Percentiles rank a stretch among this genome's conserved stretches.
Conservation (phyloP, 2,797 vertebrate genomes). For the Chanos chanos region DNA sequence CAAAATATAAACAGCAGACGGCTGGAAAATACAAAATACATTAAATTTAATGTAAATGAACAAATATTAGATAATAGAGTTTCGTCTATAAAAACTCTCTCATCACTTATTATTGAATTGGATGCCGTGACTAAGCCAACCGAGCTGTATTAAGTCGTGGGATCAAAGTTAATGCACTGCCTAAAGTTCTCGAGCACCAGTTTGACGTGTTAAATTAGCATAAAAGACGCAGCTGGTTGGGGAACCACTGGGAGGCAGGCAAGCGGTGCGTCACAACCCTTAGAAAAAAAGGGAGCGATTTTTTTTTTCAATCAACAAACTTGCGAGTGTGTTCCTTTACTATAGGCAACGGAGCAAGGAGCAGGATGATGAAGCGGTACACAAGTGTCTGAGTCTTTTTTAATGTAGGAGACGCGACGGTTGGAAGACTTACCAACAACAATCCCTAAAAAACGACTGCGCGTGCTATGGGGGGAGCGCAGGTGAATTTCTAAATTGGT, state of each 20-base stretch:
- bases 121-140: too few species aligned
- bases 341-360: constrained; percentile 60
- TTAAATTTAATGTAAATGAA: too few species aligned
- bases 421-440: constrained; percentile 21
- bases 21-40: too few species aligned
- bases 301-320: constrained; percentile 66
- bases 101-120: too few species aligned
- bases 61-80: too few species aligned
- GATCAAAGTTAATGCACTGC: constrained; percentile 16
- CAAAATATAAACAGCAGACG: too few species aligned
- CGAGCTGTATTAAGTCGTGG: too few species aligned
- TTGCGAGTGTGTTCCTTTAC: constrained; percentile 62
- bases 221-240: constrained; percentile 70
- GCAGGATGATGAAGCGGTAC: constrained; percentile 59
- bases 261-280: constrained; percentile 77
- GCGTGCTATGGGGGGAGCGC: constrained; percentile 35
- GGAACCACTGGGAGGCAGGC: constrained; percentile 73
- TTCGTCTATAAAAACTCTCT: too few species aligned
- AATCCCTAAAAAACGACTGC: constrained; percentile 11
- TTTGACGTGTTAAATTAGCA: constrained; percentile 73
- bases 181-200: constrained; percentile 49
- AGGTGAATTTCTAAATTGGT: constrained; percentile 49
- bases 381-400: constrained; percentile 60
- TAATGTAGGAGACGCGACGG: not conserved
- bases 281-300: constrained; percentile 55